Evolutionary conservation across 2,888 invertebrate species (phyloP).

Genomic region (Drosophila peninsularis): DNA sequence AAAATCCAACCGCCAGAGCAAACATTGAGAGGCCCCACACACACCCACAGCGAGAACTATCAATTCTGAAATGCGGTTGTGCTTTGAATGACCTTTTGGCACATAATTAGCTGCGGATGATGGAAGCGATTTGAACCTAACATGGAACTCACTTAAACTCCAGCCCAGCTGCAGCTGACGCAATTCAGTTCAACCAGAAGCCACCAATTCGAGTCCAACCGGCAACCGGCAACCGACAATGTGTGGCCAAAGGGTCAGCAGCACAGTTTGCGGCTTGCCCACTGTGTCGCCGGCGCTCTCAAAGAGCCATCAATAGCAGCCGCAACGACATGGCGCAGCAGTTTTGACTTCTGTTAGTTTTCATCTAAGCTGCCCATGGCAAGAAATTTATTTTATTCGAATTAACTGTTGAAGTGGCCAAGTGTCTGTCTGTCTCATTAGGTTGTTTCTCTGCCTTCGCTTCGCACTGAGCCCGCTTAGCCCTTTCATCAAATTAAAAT

Average conservation of each 20-base stretch:
- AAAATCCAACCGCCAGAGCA: neutral
- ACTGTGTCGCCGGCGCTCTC: slow-evolving; percentile 1
- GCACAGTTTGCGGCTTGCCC: slow-evolving; percentile 17
- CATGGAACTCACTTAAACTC: neutral
- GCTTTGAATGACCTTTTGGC: slow-evolving; percentile 42
- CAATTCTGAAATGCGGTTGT: slow-evolving; percentile 49
- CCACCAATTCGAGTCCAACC: slow-evolving; percentile 20
- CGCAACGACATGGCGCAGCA: neutral
- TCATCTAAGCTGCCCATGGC: neutral
- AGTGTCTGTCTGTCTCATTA: neutral
- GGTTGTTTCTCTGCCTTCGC: no score
- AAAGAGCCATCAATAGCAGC: slow-evolving; percentile 10
- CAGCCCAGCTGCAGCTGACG: neutral
- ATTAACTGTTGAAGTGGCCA: no score
- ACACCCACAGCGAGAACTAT: slow-evolving; percentile 36
- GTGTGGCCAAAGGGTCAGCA: slow-evolving; percentile 32
- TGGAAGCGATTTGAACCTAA: slow-evolving; percentile 21
- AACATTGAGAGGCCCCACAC: slow-evolving; percentile 7
- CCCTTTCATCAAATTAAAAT: slow-evolving; percentile 6
- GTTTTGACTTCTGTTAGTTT: neutral
- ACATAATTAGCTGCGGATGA: slow-evolving; percentile 56
- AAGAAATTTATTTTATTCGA: slow-evolving; percentile 1
- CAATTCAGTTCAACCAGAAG: slow-evolving; percentile 6
- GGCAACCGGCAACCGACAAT: slow-evolving; percentile 30
- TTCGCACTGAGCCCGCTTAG: neutral